A percentile compares a stretch with the other conserved stretches of the same genome.
These are phyloP conservation scores for Hesperia comma DNA, from an alignment of 2,888 invertebrate species.

Conservation along the genomic window DNA sequence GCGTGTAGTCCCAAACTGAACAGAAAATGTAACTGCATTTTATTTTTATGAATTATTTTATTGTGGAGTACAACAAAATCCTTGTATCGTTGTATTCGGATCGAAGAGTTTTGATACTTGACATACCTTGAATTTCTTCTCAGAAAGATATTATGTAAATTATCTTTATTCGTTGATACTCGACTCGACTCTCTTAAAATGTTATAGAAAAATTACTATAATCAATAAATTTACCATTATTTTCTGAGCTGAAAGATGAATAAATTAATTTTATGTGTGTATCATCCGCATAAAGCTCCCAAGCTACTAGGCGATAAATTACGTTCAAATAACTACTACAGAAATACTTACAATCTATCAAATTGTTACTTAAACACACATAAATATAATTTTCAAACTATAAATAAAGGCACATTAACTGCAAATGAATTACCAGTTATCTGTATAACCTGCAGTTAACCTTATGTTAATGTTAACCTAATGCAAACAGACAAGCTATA, in stretches of 20 bases:
- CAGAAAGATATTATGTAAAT: no score
- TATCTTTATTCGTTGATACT: no score
- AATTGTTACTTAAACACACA: neutral
- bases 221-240: no score
- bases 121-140: neutral
- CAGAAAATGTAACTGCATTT: constrained; percentile 66
- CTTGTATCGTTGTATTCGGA: constrained; percentile 58
- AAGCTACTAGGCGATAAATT: no score
- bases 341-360: no score
- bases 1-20: constrained; percentile 57
- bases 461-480: constrained; percentile 24
- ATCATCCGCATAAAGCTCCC: no score
- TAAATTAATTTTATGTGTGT: no score
- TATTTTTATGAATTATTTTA: constrained; percentile 70
- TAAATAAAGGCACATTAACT: neutral
- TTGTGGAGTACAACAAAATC: constrained; percentile 76
- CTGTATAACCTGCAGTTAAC: constrained; percentile 29
- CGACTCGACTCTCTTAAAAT: neutral
- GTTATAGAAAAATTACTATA: neutral
- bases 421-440: constrained; percentile 32
- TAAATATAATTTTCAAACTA: constrained; percentile 4
- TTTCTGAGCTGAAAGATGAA: no score
- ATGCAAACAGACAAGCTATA: constrained; percentile 19
- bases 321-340: no score
- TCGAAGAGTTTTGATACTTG: constrained; percentile 57